Evolutionary conservation across 2,113 vertebrate genomes (phyloP).

Genomic region (Trochalopteron elliotii): DNA sequence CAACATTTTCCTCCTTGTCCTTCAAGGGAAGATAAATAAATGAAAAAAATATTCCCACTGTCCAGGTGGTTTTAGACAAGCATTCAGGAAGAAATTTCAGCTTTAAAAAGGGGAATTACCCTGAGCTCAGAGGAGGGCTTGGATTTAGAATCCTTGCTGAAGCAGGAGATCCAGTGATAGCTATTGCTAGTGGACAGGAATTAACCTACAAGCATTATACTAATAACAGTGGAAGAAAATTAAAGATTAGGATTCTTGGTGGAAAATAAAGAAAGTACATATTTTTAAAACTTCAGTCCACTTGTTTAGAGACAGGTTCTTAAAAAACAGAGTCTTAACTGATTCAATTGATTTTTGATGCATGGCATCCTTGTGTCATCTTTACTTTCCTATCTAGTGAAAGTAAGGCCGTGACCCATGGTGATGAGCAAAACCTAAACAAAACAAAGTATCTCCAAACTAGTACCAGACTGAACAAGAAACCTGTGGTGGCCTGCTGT

Average conservation of each 20-base stretch:
- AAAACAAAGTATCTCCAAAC: not conserved
- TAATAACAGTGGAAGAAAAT: not conserved
- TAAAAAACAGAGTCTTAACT: not conserved
- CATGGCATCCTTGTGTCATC: not conserved
- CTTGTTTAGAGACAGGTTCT: not conserved
- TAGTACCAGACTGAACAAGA: not conserved
- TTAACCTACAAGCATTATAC: not conserved
- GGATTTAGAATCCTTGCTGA: not conserved
- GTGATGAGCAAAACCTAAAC: not conserved
- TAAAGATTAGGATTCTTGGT: not conserved
- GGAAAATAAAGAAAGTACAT: not conserved
- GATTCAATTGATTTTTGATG: not conserved
- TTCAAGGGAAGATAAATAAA: constrained; percentile 44
- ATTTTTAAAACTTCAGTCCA: not conserved
- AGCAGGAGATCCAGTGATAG: not conserved
- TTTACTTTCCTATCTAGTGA: not conserved
- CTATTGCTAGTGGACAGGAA: not conserved
- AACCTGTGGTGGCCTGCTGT: not conserved
- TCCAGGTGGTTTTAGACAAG: not conserved
- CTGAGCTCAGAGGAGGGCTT: not conserved
- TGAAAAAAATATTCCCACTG: not conserved
- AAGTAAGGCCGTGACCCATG: not conserved
- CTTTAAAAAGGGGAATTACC: not conserved
- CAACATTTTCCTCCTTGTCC: constrained; percentile 41
- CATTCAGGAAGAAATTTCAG: not conserved